Evolutionary conservation across 2,797 vertebrate genomes (phyloP), one percentile per base, ranked within the genome.

Genomic region (Melanotaenia nigrans): DNA sequence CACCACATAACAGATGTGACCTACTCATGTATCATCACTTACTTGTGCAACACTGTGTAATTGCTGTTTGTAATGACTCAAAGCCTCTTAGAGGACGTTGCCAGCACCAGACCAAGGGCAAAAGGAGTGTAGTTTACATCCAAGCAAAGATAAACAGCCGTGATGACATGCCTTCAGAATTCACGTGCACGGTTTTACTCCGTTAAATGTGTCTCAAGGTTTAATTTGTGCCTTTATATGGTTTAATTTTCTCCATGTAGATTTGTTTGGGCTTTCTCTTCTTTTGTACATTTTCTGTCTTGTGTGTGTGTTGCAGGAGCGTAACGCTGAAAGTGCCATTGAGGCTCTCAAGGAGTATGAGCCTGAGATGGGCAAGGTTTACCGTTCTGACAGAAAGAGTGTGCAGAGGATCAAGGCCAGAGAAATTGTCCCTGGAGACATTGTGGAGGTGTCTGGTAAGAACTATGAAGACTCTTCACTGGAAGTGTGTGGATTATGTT

Each of bases 361-460:
- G 90, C 94, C 94, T 60, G 94, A 95, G 92, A 93, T 95, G 92
- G 97, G 96, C 65, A 98, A 98, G 79, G 97, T 98, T 55, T 98
- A 97, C 88, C 94, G 97, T 62, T 90, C 96, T 64, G 97, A 98
- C 94, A 95, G 93, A 85, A 94, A 94, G 93, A 94, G 92, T 77
- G 94, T 95, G 81, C 93, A 94, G 93, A 94, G 36, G 89, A 93
- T 94, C 89, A 98, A 98, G 93, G 97, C 97, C 87, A 94, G 96
- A 45, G 94, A 96, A 74, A 96, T 98, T 5, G 97, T 97, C 73
- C 97, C 97, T 0, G 97, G 97, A 62, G 97, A 98, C 85, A 96
- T 98, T 1, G 95, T 97, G 51, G 97, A 98, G 88, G 96, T 98
- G 92, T 96, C 96, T 0, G 96, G 97, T 98, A 89, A 96, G 96